Evolutionary conservation across 2,888 invertebrate genomes (phyloP), one percentile per base, ranked within the genome.

Genomic region (Hypomecis punctinalis): DNA sequence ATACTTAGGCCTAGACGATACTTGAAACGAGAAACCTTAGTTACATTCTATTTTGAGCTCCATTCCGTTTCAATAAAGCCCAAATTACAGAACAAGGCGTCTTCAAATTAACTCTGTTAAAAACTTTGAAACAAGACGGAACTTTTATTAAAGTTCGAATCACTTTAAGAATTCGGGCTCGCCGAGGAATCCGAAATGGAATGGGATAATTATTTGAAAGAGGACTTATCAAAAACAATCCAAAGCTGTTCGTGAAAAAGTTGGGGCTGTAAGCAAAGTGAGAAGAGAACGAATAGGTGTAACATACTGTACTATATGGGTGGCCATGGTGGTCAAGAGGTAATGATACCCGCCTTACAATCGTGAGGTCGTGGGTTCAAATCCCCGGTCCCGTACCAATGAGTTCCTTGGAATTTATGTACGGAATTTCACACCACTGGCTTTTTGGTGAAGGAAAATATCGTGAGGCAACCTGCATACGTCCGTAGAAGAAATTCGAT

Each of bases 71-170:
- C 33, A 40, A 47, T 65, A 63, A 67, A 70, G 68, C 53, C 61
- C 48, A 63, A 54, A 56, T 66, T 42, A 46, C 51, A 46, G n/a
- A 39, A 47, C 6, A 8, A 5, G 10, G 8, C 9, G 13, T 8
- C 56, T 54, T 61, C 45, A 66, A 66, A 66, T 66, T 66, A 66
- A 68, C 72, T 73, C 68, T 67, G 71, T 73, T 73, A 71, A 73
- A 73, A 73, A 73, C 67, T 73, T 71, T 56, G 60, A 57, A 69
- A 69, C 71, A 70, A 68, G 68, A 49, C 52, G 55, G 57, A 73
- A 71, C 69, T 71, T 70, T 73, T 71, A 73, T 69, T 69, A 69
- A 71, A 73, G 71, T 68, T 73, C 55, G 64, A 67, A 71, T 70
- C 68, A 57, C 68, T 68, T 63, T 68, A 64, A 68, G 70, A 69